phyloP scores from a whole-genome alignment of 1,140 invertebrate genomes.

The Apocrypta bakeri region DNA sequence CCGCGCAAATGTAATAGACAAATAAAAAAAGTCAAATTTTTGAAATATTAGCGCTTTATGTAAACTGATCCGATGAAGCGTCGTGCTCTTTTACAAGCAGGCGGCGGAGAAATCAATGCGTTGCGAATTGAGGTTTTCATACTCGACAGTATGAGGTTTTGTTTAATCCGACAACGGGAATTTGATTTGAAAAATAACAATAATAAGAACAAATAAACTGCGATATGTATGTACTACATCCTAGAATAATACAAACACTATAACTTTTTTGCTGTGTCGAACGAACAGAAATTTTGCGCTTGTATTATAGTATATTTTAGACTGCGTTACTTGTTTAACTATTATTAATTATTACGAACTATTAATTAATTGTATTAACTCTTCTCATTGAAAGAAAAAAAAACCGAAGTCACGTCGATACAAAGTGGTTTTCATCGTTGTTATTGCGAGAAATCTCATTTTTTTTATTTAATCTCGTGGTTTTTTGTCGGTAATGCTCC shows the following conservation, averaged over 20 bases:
- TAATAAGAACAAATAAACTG: conserved; percentile 13
- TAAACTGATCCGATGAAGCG: neutral
- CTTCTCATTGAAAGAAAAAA: neutral
- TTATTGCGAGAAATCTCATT: conserved; percentile 23
- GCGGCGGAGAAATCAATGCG: neutral
- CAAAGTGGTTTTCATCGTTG: conserved; percentile 32
- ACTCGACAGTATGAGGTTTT: conserved; percentile 28
- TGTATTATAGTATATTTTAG: conserved; percentile 47
- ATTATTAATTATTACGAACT: conserved; percentile 35
- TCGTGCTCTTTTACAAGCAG: conserved; percentile 44
- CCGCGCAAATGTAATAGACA: neutral
- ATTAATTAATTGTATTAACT: conserved; percentile 14
- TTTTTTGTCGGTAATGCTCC: conserved; percentile 11
- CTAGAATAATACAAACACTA: neutral
- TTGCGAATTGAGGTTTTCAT: conserved; percentile 7
- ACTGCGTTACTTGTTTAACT: conserved; percentile 38
- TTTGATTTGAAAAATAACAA: too few species aligned
- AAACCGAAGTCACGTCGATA: conserved; percentile 35
- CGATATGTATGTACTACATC: conserved; percentile 22
- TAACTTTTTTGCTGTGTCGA: conserved; percentile 9
- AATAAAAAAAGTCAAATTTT: neutral
- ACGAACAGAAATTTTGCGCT: conserved; percentile 5
- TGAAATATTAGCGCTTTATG: neutral
- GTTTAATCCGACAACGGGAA: neutral
- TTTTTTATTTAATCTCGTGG: too few species aligned